phyloP scores from a whole-genome alignment of 2,888 invertebrate species.

The Ectropis crepuscularia region DNA sequence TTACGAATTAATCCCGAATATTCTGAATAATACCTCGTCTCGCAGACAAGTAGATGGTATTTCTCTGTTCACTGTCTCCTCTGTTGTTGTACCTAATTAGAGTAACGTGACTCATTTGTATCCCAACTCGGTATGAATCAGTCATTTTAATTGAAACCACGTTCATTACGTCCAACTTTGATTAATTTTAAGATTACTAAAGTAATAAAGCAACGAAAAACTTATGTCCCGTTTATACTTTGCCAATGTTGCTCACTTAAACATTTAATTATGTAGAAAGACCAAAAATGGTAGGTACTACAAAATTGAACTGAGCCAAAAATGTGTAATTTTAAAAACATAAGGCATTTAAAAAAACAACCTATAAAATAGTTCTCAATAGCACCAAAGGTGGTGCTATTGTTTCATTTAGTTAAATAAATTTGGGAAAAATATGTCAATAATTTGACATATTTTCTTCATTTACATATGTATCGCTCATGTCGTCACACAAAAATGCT shows the following conservation, averaged over 20 bases:
- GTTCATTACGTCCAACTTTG: conserved; percentile 60
- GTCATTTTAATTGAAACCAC: conserved; percentile 66
- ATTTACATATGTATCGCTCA: too few species aligned
- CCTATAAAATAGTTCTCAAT: not conserved
- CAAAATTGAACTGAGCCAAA: too few species aligned
- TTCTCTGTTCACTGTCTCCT: not conserved
- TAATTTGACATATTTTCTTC: too few species aligned
- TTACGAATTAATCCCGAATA: too few species aligned
- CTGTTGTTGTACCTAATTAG: conserved; percentile 63
- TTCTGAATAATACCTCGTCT: too few species aligned
- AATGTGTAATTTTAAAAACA: not conserved
- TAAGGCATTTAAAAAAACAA: not conserved
- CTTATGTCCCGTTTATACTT: not conserved
- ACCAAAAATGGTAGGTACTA: not conserved
- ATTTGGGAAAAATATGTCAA: too few species aligned
- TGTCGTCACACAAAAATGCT: too few species aligned
- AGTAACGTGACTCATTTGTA: conserved; percentile 62
- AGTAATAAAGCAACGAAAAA: conserved; percentile 25
- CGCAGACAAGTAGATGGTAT: not conserved
- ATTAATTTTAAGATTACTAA: conserved; percentile 60
- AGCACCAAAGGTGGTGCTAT: too few species aligned
- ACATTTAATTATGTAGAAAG: not conserved
- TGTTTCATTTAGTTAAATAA: too few species aligned
- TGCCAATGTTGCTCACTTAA: not conserved
- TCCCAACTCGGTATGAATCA: conserved; percentile 65